Conservation (phyloP, 92 coral and sea anemone species). For the Meandrina meandrites region DNA sequence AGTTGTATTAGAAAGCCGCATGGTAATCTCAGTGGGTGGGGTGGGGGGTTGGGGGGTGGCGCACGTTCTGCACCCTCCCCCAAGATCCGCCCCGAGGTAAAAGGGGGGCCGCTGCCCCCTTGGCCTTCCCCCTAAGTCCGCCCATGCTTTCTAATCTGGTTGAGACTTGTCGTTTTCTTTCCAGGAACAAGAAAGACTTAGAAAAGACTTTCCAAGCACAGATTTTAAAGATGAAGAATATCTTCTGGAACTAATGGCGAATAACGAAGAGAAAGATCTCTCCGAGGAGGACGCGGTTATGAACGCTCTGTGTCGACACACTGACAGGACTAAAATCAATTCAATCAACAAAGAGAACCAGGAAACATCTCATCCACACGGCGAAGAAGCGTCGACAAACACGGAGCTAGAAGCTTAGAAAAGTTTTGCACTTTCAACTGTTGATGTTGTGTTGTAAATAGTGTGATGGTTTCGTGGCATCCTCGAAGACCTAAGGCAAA, state of each 20-base stretch:
- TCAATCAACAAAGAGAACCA: conserved; percentile 10
- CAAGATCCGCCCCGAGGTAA: too few relatives aligned
- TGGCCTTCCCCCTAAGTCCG: too few relatives aligned
- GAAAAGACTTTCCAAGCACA: conserved; percentile 49
- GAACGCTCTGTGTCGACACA: conserved; percentile 21
- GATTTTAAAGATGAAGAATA: conserved; percentile 59
- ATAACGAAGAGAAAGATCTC: conserved; percentile 1
- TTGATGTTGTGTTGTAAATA: not conserved
- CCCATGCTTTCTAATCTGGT: too few relatives aligned
- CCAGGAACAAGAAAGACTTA: conserved; percentile 60
- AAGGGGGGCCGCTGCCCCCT: too few relatives aligned
- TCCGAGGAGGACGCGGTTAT: conserved; percentile 35
- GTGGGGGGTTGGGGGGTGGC: too few relatives aligned
- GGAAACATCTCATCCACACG: conserved; percentile 1
- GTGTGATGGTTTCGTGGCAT: not conserved
- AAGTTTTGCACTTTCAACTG: not conserved
- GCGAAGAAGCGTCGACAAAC: not conserved
- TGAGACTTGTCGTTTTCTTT: too few relatives aligned
- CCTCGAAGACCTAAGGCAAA: not conserved
- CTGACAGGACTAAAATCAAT: conserved; percentile 28
- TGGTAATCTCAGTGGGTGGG: too few relatives aligned
- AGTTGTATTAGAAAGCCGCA: too few relatives aligned
- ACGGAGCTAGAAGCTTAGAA: conserved; percentile 1
- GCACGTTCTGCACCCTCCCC: too few relatives aligned
- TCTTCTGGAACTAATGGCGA: conserved; percentile 28